These are phyloP conservation scores for Palaemon carinicauda DNA, from an alignment of 1,140 invertebrate genomes.

Conservation along the genomic window DNA sequence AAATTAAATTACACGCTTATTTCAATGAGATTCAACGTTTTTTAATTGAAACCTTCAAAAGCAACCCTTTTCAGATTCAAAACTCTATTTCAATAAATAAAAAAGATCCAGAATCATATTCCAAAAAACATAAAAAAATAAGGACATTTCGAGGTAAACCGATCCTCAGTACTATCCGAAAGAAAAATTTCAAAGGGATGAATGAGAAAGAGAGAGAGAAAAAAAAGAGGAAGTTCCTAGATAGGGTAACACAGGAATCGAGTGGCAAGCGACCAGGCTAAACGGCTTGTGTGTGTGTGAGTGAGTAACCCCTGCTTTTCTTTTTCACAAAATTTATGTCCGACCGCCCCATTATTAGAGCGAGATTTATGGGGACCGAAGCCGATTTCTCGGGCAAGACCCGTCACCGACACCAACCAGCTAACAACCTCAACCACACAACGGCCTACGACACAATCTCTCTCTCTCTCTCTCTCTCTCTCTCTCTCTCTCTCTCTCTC, in stretches of 20 bases:
- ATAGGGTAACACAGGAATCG: neutral
- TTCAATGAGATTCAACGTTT: neutral
- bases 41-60: too few species aligned
- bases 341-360: constrained; percentile 50
- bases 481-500: neutral
- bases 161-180: too few species aligned
- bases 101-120: neutral
- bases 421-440: neutral
- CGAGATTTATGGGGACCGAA: constrained; percentile 42
- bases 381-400: neutral
- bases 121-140: neutral
- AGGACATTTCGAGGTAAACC: neutral
- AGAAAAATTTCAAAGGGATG: neutral
- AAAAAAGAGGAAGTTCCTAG: neutral
- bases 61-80: too few species aligned
- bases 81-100: too few species aligned
- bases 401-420: neutral
- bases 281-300: neutral
- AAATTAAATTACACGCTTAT: neutral
- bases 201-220: too few species aligned
- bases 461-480: neutral
- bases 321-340: constrained; percentile 56
- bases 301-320: constrained; percentile 47
- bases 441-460: neutral
- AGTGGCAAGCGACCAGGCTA: neutral